phyloP scores from a whole-genome alignment of 2,888 invertebrate species.

The Netelia inedita region DNA sequence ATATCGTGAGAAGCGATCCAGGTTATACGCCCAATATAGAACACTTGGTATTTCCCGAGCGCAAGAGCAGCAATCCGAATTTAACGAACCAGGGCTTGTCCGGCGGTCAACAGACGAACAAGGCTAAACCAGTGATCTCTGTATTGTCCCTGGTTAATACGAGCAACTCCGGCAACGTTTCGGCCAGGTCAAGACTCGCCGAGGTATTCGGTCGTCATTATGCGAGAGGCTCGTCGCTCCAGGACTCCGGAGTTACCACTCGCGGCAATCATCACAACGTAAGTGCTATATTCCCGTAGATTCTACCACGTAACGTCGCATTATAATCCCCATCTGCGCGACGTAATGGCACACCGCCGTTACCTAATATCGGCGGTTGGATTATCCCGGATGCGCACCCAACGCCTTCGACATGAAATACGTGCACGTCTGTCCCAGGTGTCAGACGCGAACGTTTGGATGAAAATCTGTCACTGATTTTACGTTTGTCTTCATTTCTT shows the following conservation, averaged over 20 bases:
- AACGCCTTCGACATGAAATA: too few species aligned
- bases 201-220: conserved; percentile 86
- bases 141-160: conserved; percentile 61
- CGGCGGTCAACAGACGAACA: conserved; percentile 63
- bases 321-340: neutral
- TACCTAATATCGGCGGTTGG: neutral
- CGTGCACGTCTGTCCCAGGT: too few species aligned
- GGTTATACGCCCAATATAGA: conserved; percentile 87
- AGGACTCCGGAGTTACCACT: conserved; percentile 76
- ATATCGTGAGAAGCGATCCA: conserved; percentile 85
- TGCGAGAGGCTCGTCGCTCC: conserved; percentile 79
- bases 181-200: conserved; percentile 85
- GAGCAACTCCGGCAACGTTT: conserved; percentile 73
- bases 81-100: conserved; percentile 76
- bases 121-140: conserved; percentile 67
- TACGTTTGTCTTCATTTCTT: too few species aligned
- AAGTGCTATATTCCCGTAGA: conserved; percentile 60
- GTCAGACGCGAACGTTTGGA: too few species aligned
- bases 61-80: conserved; percentile 85
- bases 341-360: neutral
- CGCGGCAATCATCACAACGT: conserved; percentile 81
- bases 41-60: conserved; percentile 87
- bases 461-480: too few species aligned
- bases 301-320: neutral
- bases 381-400: neutral